A percentile compares a stretch with the other conserved stretches of the same genome.
phyloP scores from a whole-genome alignment of 1,140 invertebrate genomes.

The Vollenhovia emeryi region DNA sequence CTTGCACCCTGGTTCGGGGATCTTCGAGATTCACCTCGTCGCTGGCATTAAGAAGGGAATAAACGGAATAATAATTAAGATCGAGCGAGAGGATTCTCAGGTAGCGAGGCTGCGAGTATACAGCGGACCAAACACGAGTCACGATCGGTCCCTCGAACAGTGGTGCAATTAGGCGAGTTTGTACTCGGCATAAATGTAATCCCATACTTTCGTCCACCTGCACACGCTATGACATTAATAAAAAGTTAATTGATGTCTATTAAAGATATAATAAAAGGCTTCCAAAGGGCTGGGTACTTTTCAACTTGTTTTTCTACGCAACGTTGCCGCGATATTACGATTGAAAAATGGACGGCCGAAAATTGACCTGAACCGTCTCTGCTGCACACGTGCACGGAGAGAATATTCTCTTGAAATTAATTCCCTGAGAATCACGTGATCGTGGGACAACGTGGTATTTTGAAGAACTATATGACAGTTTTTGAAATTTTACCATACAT shows the following conservation, averaged over 20 bases:
- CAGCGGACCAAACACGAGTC: conserved; percentile 9
- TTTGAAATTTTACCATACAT: too few relatives aligned
- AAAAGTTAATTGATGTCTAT: background rate
- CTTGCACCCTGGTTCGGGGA: conserved; percentile 14
- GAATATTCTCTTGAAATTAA: too few relatives aligned
- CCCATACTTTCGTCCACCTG: background rate
- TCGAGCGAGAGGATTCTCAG: conserved; percentile 32
- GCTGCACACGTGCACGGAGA: too few relatives aligned
- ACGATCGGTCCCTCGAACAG: background rate
- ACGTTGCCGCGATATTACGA: background rate
- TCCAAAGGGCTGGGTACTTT: background rate
- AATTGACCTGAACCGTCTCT: background rate
- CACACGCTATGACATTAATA: background rate
- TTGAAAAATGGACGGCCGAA: background rate
- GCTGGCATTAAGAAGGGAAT: conserved; percentile 18
- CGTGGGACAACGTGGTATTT: too few relatives aligned
- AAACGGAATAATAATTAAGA: conserved; percentile 61
- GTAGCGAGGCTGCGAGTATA: conserved; percentile 6
- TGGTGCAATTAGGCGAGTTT: background rate
- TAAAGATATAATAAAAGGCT: background rate
- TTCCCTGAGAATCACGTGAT: too few relatives aligned
- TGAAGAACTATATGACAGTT: too few relatives aligned
- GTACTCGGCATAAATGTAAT: background rate
- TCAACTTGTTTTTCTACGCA: background rate
- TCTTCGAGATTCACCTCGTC: background rate